These are phyloP conservation scores for Volucella zonaria DNA, from an alignment of 2,888 invertebrate genomes.

Conservation along the genomic window DNA sequence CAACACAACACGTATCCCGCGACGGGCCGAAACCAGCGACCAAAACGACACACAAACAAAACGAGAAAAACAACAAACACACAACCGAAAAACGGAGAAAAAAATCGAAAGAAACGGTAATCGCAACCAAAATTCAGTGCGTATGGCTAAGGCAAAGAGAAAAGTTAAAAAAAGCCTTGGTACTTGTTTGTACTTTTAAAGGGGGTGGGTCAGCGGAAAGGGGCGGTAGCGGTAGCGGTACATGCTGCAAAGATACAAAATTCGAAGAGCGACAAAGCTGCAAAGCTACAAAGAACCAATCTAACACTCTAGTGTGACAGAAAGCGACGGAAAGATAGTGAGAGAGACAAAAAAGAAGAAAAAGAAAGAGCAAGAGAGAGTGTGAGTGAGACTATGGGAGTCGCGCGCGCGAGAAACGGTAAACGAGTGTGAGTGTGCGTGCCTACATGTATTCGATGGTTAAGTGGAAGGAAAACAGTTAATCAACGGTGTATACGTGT, in stretches of 20 bases:
- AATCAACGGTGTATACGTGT: slow-evolving; percentile 58
- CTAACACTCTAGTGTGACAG: too few species aligned
- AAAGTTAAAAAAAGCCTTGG: slow-evolving; percentile 1
- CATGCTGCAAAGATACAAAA: slow-evolving; percentile 4
- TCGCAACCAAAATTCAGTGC: slow-evolving; percentile 58
- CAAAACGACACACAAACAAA: slow-evolving; percentile 16
- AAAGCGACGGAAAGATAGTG: too few species aligned
- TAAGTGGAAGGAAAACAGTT: slow-evolving; percentile 56
- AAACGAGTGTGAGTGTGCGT: slow-evolving; percentile 61
- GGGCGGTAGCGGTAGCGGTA: neutral
- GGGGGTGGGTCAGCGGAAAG: slow-evolving; percentile 3
- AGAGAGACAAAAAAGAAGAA: neutral
- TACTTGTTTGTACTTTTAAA: neutral
- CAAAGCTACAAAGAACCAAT: slow-evolving; percentile 39
- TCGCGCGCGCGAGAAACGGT: slow-evolving; percentile 69
- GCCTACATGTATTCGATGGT: slow-evolving; percentile 13
- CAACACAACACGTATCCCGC: neutral
- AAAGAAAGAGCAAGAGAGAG: neutral
- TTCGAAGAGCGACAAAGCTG: neutral
- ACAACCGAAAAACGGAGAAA: slow-evolving; percentile 14
- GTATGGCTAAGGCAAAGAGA: slow-evolving; percentile 41
- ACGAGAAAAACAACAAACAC: slow-evolving; percentile 29
- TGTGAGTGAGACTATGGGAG: slow-evolving; percentile 38
- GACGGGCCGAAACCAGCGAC: neutral
- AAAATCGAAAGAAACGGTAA: slow-evolving; percentile 45